Evolutionary conservation across 2,113 vertebrate genomes (phyloP), one percentile per base, ranked within the genome.

Genomic region (Platichthys stellatus): DNA sequence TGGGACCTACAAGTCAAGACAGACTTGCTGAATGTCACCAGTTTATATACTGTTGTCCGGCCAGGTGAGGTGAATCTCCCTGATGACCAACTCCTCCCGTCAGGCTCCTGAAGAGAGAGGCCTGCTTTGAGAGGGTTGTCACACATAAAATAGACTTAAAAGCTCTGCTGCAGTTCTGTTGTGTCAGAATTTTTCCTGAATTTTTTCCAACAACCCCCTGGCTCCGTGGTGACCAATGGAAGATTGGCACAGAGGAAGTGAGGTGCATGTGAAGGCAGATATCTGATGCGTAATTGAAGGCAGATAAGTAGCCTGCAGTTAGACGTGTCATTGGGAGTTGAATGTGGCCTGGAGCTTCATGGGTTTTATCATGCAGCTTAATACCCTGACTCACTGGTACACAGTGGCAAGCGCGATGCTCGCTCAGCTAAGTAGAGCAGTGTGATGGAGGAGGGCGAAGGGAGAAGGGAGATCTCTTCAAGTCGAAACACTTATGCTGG

Each of bases 211-310:
- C 20, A 8, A 4, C 51, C 51, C 45, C 51, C 51, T n/a, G 51
- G 51, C 51, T n/a, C 17, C 1, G 51, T 5, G 14, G 17, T 49
- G 47, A 5, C 14, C 47, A 17, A 51, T 18, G 47, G 18, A 51
- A 51, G 20, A 54, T 20, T 9, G 3, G 18, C 20, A n/a, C 54
- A 4, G 21, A 21, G 24, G 24, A 5, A 24, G 11, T 60, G 31
- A 60, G 28, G 51, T 54, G 20, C 51, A 43, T 28, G 54, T 12
- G 45, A 60, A 35, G 60, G 72, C 65, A 80, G 10, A 64, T 38
- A 69, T 57, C 58, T 51, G 49, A 72, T 51, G 28, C 62, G 74
- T 67, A 68, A 63, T 20, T 77, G 68, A 57, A 63, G 73, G 63
- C 57, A 4, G 57, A 60, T 53, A 64, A 47, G 62, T 35, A n/a